Conservation (phyloP, 2,888 invertebrate genomes). For the Geotrupes spiniger region DNA sequence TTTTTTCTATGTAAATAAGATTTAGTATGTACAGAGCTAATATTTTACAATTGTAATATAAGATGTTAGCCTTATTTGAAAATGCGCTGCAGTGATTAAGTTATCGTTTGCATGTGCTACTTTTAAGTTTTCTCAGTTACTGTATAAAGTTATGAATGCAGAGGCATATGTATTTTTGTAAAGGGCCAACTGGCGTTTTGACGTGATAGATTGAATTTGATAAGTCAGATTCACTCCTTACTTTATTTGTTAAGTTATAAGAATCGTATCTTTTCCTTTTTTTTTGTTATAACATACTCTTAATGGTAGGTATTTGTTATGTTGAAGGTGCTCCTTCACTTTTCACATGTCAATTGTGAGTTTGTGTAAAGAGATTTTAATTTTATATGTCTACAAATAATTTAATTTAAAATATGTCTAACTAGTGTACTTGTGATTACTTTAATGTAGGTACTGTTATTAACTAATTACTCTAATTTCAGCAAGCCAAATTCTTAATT, state of each 20-base stretch:
- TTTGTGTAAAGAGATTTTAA: conserved; percentile 1
- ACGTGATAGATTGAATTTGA: conserved; percentile 51
- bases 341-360: conserved; percentile 3
- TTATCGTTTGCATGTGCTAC: conserved; percentile 23
- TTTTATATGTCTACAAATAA: conserved; percentile 1
- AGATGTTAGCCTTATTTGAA: conserved; percentile 30
- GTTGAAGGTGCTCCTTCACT: conserved; percentile 15
- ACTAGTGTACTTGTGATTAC: neutral
- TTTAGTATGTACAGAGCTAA: conserved; percentile 35
- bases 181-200: conserved; percentile 45
- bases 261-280: conserved; percentile 15
- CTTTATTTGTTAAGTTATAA: conserved; percentile 27
- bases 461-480: conserved; percentile 9
- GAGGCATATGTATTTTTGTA: conserved; percentile 51
- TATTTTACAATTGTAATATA: conserved; percentile 37
- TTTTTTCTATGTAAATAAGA: conserved; percentile 35
- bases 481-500: conserved; percentile 5
- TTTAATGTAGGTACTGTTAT: neutral
- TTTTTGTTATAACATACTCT: conserved; percentile 11
- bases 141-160: conserved; percentile 33
- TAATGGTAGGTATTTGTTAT: conserved; percentile 18
- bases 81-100: conserved; percentile 22
- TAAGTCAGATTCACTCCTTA: conserved; percentile 42
- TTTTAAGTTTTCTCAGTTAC: conserved; percentile 26
- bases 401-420: conserved; percentile 9